Percentiles rank a stretch among this genome's conserved stretches.
These are phyloP conservation scores for Limosa lapponica DNA, from an alignment of 2,797 vertebrate genomes.

Conservation along the genomic window DNA sequence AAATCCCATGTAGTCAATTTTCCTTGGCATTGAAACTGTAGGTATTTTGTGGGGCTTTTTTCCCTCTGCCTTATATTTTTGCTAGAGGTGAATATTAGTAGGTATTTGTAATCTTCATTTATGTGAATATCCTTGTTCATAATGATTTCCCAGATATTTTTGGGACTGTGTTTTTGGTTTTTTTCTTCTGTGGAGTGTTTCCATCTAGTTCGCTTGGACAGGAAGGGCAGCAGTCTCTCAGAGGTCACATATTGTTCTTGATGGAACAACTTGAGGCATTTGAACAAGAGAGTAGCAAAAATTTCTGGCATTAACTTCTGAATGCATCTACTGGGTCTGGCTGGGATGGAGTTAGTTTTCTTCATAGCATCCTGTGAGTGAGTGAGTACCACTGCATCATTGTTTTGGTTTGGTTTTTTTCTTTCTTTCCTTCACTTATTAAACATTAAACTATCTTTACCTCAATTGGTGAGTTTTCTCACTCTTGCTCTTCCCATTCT, in stretches of 20 bases:
- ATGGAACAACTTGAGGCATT: not conserved
- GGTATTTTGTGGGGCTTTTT: not conserved
- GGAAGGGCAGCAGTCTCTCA: not conserved
- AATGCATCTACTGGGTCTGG: not conserved
- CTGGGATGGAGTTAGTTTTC: not conserved
- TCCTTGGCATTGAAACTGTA: not conserved
- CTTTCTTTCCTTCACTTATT: not conserved
- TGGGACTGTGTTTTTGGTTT: not conserved
- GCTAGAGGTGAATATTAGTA: not conserved
- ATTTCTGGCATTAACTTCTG: not conserved
- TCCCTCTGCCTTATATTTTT: not conserved
- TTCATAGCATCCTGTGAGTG: not conserved
- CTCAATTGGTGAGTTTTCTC: not conserved
- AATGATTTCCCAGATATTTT: not conserved
- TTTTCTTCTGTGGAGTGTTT: not conserved
- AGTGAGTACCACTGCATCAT: not conserved
- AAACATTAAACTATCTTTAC: not conserved
- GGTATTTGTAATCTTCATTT: not conserved
- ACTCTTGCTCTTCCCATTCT: not conserved
- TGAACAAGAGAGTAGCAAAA: not conserved
- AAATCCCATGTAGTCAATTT: not conserved
- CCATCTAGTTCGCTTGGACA: not conserved
- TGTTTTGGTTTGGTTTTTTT: not conserved
- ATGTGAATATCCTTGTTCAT: not conserved
- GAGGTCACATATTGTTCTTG: not conserved